Evolutionary conservation across 2,113 vertebrate species (phyloP), one percentile per base, ranked within the genome.

Genomic region (Poeciliopsis turrubarensis): DNA sequence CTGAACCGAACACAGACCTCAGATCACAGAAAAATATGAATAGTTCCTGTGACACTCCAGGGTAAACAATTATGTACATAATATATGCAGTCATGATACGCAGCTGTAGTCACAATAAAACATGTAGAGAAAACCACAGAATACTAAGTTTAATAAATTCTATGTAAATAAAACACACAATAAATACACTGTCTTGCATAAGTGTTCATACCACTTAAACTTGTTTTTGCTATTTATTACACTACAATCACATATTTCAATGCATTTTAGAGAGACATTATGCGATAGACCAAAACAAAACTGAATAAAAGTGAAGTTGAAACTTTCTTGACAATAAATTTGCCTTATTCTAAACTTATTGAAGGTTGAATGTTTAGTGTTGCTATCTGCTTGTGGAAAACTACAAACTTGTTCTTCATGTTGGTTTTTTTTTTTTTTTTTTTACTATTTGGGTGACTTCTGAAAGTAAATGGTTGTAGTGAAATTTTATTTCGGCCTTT

Each of bases 1-100:
- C 66, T 76, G 68, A 72, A 73, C 68, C 60, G 80, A 81, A 85
- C 26, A 64, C 37, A 78, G 77, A 64, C 74, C 37, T 84, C 72
- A 78, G 62, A 37, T 85, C 81, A 73, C 60, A 86, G 11, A 81
- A 57, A 85, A 30, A 79, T 70, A 25, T 67, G 73, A 78, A 26
- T 29, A 19, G 65, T 30, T 77, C 74, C 66, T 69, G 77, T 62
- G 29, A 84, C 60, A 74, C 47, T 61, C 68, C 66, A 39, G 4
- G 14, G 37, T 61, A 74, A 66, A 79, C 41, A 75, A 65, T 73
- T 57, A 82, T 0, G 1, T 78, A 71, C n/a, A 60, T 51, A 65
- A 78, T 3, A 76, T 9, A 75, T 31, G 39, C 72, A 70, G n/a
- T 82, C 30, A 12, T 4, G 6, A 78, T 31, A n/a, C 72, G 44